Conservation (phyloP, 2,797 vertebrate genomes). For the Varecia variegata region DNA sequence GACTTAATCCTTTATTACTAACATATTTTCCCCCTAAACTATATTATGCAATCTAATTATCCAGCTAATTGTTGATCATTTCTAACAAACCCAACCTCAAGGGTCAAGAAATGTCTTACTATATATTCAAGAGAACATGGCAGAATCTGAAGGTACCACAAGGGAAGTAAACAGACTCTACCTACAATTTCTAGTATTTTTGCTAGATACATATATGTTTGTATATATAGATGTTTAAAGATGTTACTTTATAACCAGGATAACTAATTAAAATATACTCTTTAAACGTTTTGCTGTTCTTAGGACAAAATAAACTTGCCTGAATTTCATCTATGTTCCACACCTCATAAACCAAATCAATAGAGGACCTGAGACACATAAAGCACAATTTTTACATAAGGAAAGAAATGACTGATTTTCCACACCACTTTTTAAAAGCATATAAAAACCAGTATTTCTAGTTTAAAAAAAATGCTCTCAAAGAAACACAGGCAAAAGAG, state of each 20-base stretch:
- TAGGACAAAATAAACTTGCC: neutral
- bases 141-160: neutral
- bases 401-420: neutral
- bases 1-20: neutral
- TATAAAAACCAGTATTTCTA: slow-evolving; percentile 25
- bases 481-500: neutral
- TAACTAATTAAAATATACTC: slow-evolving; percentile 22
- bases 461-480: neutral
- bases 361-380: neutral
- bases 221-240: neutral
- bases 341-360: slow-evolving; percentile 26
- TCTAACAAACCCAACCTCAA: slow-evolving; percentile 30
- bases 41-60: neutral
- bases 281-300: neutral
- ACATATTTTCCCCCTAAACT: neutral
- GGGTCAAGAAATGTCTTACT: neutral
- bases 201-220: neutral
- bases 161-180: neutral
- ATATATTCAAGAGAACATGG: neutral
- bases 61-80: neutral
- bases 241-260: slow-evolving; percentile 1
- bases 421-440: neutral
- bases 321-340: slow-evolving; percentile 30
- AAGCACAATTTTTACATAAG: neutral
- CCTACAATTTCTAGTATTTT: neutral